Base-by-base conservation (phyloP, 2,113 vertebrate genomes). In the Leptobrachium leishanense region DNA sequence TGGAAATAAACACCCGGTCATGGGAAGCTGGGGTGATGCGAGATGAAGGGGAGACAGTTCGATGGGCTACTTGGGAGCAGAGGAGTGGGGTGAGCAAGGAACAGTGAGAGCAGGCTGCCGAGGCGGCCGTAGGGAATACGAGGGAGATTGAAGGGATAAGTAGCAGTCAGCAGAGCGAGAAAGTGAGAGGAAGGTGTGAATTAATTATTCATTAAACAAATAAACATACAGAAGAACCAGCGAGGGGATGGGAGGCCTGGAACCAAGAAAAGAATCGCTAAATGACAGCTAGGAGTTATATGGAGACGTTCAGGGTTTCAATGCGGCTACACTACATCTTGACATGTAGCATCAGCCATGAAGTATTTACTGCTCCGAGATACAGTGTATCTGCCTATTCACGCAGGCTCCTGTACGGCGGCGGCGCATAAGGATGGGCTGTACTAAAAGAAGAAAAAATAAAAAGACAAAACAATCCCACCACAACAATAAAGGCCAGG, bases 141-240 rank as follows among this genome's bases (percentile, higher is more conserved):
- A 50, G 78, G 2, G 83, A 78, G 3, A 12, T 43, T 53, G 74
- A 43, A 81, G 77, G 79, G 79, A 74, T 67, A 79, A 79, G 77
- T 42, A 50, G 81, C 53, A 67, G 72, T 0, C 76, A 74, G 84
- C 86, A 82, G 81, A 54, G 76, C 85, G 83, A 79, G 83, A 43
- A 40, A 83, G 86, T 44, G 71, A 80, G 83, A 73, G 83, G 84
- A 84, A 74, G 84, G 84, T 79, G 82, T 70, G 39, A 75, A 91
- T 93, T 88, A 92, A 93, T 91, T 89, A 92, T 92, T 91, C 90
- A 93, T 93, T 92, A 90, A 92, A 91, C 87, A 92, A 92, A 93
- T 88, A 92, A 91, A 91, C 91, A 92, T 82, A 85, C 82, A 81
- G 83, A 83, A 2, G 70, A 79, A 79, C 43, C 77, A 84, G n/a